Evolutionary conservation across 2,888 invertebrate species (phyloP).

Genomic region (Stenodera caucasica): DNA sequence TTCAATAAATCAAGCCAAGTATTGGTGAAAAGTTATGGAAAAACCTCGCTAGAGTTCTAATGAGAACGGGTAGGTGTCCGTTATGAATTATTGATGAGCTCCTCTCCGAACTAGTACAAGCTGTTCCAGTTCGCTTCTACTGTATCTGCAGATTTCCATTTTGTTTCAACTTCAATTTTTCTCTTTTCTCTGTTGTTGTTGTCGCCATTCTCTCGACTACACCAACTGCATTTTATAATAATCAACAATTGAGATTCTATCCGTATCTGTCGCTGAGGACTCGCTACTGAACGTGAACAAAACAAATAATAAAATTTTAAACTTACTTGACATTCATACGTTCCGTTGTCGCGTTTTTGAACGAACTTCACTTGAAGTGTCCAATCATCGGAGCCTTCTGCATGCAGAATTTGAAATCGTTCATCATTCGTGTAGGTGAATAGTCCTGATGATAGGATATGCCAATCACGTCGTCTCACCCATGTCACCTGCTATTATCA

Average conservation of each 20-base stretch:
- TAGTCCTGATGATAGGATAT: constrained; percentile 87
- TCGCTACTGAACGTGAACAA: too few species aligned
- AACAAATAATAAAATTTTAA: too few species aligned
- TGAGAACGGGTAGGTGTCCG: constrained; percentile 7
- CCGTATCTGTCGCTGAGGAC: too few species aligned
- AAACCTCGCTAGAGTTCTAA: constrained; percentile 4
- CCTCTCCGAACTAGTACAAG: not conserved
- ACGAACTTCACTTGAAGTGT: constrained; percentile 93
- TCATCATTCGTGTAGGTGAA: constrained; percentile 92
- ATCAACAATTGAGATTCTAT: too few species aligned
- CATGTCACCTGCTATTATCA: constrained; percentile 79
- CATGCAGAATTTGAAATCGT: constrained; percentile 75
- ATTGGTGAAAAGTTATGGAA: constrained; percentile 1
- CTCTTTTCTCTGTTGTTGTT: not conserved
- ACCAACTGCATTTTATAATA: not conserved
- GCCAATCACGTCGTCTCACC: constrained; percentile 91
- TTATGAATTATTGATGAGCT: constrained; percentile 12
- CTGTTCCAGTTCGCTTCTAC: not conserved
- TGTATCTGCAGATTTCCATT: not conserved
- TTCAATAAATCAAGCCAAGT: constrained; percentile 1
- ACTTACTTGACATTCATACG: constrained; percentile 89
- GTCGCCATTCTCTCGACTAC: too few species aligned
- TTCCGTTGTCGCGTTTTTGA: constrained; percentile 89
- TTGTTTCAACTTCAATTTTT: not conserved
- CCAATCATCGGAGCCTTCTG: constrained; percentile 91